Base-by-base conservation (phyloP, 1,140 invertebrate species). In the Achroia grisella region DNA sequence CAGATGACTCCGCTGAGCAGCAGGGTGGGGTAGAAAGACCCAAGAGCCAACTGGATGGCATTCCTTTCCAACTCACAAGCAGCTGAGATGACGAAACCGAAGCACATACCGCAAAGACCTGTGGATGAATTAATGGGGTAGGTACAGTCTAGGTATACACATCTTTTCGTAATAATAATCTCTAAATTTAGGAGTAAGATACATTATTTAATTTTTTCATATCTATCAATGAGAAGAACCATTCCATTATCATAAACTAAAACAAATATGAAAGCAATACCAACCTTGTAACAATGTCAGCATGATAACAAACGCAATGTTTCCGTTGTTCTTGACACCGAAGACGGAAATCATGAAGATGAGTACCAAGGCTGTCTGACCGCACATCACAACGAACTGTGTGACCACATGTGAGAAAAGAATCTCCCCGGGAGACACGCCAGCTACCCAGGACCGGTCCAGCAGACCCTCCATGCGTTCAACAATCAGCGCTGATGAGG, bases 21-120 rank as follows among this genome's bases (percentile, higher is more conserved):
- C 12, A 98, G 88, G 30, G 95, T 97, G 2, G 97, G 97, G 83
- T 98, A 97, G 84, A 98, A 98, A 50, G 95, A 96, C 35, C 97
- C 97, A 8, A 98, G 87, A 2, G 97, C 95, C 42, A 98, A 77
- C 81, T 98, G 96, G 58, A 98, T 98, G 10, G 97, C 97, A 74
- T 97, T 97, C 48, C 94, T 91, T 86, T 98, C 96, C 50, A 96
- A 89, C 66, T 97, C 94, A 81, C 95, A 97, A 17, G 97, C 90
- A 8, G 95, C 93, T 4, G 96, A 98, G 58, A 97, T 97, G n/a
- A 98, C 92, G 79, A 98, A 94, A 39, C 93, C 93, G 75, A 97
- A 97, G 67, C 94, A 94, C 97, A 98, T 98, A 60, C 97, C 97
- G 73, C 95, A 97, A 8, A 97, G 88, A 44, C 85, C 84, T 86